Base-by-base conservation (phyloP, 2,113 vertebrate species). In the Eleginops maclovinus region DNA sequence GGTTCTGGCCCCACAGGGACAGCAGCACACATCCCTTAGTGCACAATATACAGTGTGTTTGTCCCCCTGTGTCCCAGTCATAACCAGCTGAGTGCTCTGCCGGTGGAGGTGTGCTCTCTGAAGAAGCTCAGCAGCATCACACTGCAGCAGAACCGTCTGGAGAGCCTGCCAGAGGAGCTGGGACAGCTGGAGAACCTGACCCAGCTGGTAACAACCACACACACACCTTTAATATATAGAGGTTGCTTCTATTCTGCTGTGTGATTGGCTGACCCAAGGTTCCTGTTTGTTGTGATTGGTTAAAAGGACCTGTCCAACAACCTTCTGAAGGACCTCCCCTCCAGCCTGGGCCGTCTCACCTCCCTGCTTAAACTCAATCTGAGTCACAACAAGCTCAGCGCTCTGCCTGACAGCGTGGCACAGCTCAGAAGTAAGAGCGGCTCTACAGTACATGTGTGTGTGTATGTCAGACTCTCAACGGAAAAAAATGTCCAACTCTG, bases 231-330 rank as follows among this genome's bases (percentile, higher is more conserved):
- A 8, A 7, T 14, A 9, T 49, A 22, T 24, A 26, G 16, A 43
- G 13, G 10, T 3, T 49, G 9, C 68, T 13, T 69, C 24, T 55
- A 2, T 15, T 26, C 15, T 26, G 40, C n/a, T 17, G 28, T 59
- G 15, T 77, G 53, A 69, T 28, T 73, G 51, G 28, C 41, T 86
- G 24, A 79, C 2, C 0, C 6, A 31, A 4, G 6, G 75, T 2
- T 76, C 40, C 22, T 75, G 19, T 64, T 10, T 50, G 51, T 58
- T 78, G 66, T 40, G 63, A 75, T 68, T 73, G 26, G 13, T 73
- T 89, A 60, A 82, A 36, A 94, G 98, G 97, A 99, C 79, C 72
- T 97, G 73, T 99, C 97, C 79, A 95, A 94, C 88, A 99, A 99
- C 83, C 88, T 46, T 15, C 94, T 99, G 70, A 81, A 76, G 72